Base-by-base conservation (phyloP, 2,888 invertebrate species). In the Priocnemis perturbator region DNA sequence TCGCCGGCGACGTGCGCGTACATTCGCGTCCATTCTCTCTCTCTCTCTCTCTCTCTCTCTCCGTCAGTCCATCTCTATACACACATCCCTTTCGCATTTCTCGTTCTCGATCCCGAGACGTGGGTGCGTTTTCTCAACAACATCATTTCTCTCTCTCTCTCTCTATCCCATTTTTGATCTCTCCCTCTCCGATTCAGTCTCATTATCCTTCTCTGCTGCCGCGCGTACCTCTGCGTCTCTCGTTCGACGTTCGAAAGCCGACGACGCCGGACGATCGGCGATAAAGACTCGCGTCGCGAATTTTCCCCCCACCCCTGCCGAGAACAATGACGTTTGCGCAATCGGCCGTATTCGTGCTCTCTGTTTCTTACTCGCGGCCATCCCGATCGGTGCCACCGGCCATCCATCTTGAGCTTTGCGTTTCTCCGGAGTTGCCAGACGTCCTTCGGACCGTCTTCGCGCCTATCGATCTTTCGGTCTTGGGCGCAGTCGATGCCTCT, bases 341-440 rank as follows among this genome's bases (percentile, higher is more conserved):
- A 53, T 61, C 45, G 66, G 53, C 56, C 56, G 56, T 53, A 60
- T 19, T 53, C 45, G 21, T 61, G 55, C 55, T 63, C 56, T 63
- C 48, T 55, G 48, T 48, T n/a, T 56, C 48, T 17, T 37, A 26
- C 26, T 26, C 11, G 37, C 14, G 37, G 37, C 11, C 37, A 37
- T 37, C 37, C 37, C 37, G 37, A 37, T 37, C 37, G 37, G 37
- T 37, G 37, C 37, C 37, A 37, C 37, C 37, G 37, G 37, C 37
- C 37, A 37, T 37, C 37, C 37, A 37, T 37, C 37, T 37, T 37
- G 37, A 37, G 37, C 37, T 37, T 37, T 37, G 56, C 56, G 56
- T 30, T 56, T 30, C 56, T 56, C 56, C n/a, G 30, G 56, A 56
- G 56, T 56, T 56, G 26, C 56, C 56, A 56, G 56, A 56, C 56